Evolutionary conservation across 2,113 vertebrate genomes (phyloP), one percentile per base, ranked within the genome.

Genomic region (Prunella fulvescens): DNA sequence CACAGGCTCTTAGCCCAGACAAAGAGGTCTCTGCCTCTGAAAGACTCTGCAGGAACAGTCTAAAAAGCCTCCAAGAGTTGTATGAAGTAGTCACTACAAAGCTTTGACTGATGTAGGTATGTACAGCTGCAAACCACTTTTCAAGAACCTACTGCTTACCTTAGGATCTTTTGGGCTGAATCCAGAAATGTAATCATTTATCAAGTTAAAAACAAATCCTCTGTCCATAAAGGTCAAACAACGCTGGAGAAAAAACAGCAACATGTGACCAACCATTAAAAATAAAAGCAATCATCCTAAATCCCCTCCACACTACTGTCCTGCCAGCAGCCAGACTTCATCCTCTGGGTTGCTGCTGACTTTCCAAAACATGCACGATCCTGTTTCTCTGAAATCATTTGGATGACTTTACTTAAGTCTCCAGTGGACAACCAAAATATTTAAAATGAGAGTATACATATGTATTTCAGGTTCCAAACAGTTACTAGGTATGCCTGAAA

Each of bases 161-260:
- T 99, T 99, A 12, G 99, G 99, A 90, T 99, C 99, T 97, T 99
- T 99, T 37, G 98, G 98, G 79, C 98, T 97, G 96, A 99, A 99
- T 92, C 98, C 99, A 95, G 99, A 98, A 97, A 99, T 97, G 94
- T 99, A 99, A 97, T 99, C 99, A 94, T 99, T 99, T 95, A 99
- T 98, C 89, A 99, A 93, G 86, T 98, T 98, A 88, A 99, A 99
- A 87, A 98, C 98, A 92, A 99, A 99, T 78, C 99, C 99, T 97
- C 99, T 98, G 97, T 99, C 99, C 99, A 99, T 99, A 94, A 99
- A 97, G 6, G 99, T 99, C 95, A 99, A 97, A 82, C 99, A 99
- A 77, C 99, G 98, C 99, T 99, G 97, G 47, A 86, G 86, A 92
- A 96, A 91, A 50, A 88, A 95, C 2, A 84, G 69, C 31, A 72